Evolutionary conservation across 2,888 invertebrate species (phyloP).

Genomic region (Apocheima hispidaria): DNA sequence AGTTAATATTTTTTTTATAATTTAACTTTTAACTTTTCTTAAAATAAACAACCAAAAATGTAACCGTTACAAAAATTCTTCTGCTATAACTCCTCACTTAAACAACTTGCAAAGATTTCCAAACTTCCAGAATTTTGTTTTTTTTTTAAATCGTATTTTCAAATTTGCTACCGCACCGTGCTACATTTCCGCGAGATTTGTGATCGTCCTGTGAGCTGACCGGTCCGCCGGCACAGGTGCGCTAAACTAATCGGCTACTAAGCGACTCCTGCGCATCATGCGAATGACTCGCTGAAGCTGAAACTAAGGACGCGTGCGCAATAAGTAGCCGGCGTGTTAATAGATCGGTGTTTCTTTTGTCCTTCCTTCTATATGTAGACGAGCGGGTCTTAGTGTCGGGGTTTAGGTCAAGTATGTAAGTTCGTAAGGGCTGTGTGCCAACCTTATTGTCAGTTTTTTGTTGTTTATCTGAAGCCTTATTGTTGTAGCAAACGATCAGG

Average conservation of each 20-base stretch:
- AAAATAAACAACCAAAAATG: neutral
- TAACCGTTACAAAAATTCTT: neutral
- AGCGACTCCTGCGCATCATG: slow-evolving; percentile 44
- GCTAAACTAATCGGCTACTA: slow-evolving; percentile 50
- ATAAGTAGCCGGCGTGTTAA: neutral
- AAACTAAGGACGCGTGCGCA: slow-evolving; percentile 53
- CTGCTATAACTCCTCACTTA: neutral
- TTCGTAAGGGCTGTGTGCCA: too few species aligned
- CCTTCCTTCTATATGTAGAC: neutral
- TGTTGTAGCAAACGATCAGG: too few species aligned
- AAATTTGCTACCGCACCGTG: neutral
- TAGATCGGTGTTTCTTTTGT: neutral
- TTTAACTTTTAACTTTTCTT: neutral
- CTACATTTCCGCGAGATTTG: slow-evolving; percentile 9
- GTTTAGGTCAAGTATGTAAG: neutral
- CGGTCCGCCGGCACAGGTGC: slow-evolving; percentile 55
- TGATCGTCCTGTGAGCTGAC: slow-evolving; percentile 5
- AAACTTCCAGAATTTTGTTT: neutral
- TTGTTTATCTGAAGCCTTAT: too few species aligned
- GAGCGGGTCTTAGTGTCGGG: neutral
- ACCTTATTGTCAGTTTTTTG: too few species aligned
- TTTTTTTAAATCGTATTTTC: neutral
- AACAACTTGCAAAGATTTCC: neutral
- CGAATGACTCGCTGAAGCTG: slow-evolving; percentile 60
- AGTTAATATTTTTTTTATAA: too few species aligned